A percentile compares a stretch with the other conserved stretches of the same genome.
Conservation (phyloP, 2,113 vertebrate species). For the Tragelaphus strepsiceros region DNA sequence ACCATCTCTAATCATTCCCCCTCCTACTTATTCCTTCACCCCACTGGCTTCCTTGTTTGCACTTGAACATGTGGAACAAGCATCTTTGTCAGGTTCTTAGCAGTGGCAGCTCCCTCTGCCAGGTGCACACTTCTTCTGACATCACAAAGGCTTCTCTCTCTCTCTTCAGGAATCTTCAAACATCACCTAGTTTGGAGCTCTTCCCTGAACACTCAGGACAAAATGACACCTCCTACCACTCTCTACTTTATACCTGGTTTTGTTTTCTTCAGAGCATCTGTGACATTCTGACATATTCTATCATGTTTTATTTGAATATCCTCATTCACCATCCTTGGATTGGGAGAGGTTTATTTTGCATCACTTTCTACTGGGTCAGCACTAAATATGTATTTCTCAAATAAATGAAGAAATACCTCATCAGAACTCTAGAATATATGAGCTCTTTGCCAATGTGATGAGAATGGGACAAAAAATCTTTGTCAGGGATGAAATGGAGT, state of each 20-base stretch:
- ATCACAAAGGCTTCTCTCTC: background rate
- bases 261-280: background rate
- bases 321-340: fast-evolving
- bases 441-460: background rate
- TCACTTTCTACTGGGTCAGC: background rate
- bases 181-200: background rate
- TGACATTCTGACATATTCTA: background rate
- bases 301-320: background rate
- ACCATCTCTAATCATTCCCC: background rate
- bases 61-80: background rate
- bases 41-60: background rate
- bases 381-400: background rate
- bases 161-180: background rate
- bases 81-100: background rate
- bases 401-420: too few relatives aligned
- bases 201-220: background rate
- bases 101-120: background rate
- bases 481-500: background rate
- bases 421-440: background rate
- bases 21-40: fast-evolving
- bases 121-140: background rate
- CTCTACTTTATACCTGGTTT: background rate
- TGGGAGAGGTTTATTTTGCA: background rate
- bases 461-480: background rate
- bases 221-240: background rate